Conservation (phyloP, 2,797 vertebrate genomes). For the Pseudopleuronectes americanus region DNA sequence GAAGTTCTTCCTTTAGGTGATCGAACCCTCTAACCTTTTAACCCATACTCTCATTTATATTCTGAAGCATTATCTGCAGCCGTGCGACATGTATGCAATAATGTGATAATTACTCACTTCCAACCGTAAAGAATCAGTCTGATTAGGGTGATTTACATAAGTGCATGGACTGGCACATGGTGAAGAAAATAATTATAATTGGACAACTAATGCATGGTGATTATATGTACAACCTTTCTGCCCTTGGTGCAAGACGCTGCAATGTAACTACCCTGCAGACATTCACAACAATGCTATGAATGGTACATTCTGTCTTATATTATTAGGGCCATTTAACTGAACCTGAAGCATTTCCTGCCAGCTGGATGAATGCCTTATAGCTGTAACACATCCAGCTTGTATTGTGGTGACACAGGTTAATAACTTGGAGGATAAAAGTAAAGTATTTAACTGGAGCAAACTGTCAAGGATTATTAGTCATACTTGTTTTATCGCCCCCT, state of each 20-base stretch:
- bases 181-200: background rate
- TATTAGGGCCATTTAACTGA: too few species aligned
- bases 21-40: background rate
- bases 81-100: background rate
- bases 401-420: background rate
- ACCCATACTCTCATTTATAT: too few species aligned
- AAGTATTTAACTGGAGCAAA: slow-evolving; percentile 64
- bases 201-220: slow-evolving; percentile 12
- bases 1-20: background rate
- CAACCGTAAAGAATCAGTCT: background rate
- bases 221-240: slow-evolving; percentile 11
- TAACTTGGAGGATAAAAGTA: slow-evolving; percentile 36
- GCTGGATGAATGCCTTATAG: background rate
- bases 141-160: slow-evolving; percentile 19
- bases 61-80: background rate
- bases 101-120: slow-evolving; percentile 4
- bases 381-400: slow-evolving; percentile 5
- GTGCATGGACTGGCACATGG: slow-evolving; percentile 6
- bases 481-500: slow-evolving; percentile 29
- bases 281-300: slow-evolving; percentile 1
- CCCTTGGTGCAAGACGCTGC: slow-evolving; percentile 19
- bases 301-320: background rate
- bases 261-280: slow-evolving; percentile 3
- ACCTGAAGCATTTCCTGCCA: background rate
- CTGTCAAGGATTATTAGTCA: slow-evolving; percentile 61